Percentiles rank a stretch among this genome's conserved stretches.
phyloP scores from a whole-genome alignment of 2,113 vertebrate genomes.

The Zeus faber region DNA sequence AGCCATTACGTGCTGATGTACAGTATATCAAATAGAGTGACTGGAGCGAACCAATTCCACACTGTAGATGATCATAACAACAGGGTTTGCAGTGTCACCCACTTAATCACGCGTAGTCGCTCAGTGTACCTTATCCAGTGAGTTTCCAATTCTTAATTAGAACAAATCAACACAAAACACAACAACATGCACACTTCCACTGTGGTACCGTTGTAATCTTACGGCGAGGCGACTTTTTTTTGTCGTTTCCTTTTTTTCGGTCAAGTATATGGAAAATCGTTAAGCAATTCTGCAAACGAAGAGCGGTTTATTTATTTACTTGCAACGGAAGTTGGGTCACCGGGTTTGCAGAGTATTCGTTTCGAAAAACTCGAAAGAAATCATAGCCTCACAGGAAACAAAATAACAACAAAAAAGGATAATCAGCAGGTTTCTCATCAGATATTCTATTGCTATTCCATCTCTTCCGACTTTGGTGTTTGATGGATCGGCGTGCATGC shows the following conservation, averaged over 20 bases:
- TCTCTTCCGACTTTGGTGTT: too few species aligned
- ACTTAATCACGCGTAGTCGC: too few species aligned
- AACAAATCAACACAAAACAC: not conserved
- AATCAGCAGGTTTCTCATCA: not conserved
- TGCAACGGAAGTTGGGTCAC: not conserved
- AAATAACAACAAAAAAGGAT: too few species aligned
- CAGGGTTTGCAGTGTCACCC: not conserved
- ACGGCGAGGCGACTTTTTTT: too few species aligned
- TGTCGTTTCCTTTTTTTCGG: too few species aligned
- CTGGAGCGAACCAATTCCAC: too few species aligned
- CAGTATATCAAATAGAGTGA: too few species aligned
- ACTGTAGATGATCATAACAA: too few species aligned
- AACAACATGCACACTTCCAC: not conserved
- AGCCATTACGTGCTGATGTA: too few species aligned
- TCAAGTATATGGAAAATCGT: constrained; percentile 1
- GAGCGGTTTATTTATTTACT: not conserved
- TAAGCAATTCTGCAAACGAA: constrained; percentile 1
- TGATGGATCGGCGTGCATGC: not conserved
- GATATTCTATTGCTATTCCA: not conserved
- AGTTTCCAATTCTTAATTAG: constrained; percentile 1
- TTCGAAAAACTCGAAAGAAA: too few species aligned
- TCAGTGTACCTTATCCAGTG: not conserved
- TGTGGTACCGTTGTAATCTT: not conserved
- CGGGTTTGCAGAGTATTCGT: not conserved
- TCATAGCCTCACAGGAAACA: not conserved